Percentiles rank a stretch among this genome's conserved stretches.
Conservation (phyloP, 2,797 vertebrate species). For the Rallus crepitans region DNA sequence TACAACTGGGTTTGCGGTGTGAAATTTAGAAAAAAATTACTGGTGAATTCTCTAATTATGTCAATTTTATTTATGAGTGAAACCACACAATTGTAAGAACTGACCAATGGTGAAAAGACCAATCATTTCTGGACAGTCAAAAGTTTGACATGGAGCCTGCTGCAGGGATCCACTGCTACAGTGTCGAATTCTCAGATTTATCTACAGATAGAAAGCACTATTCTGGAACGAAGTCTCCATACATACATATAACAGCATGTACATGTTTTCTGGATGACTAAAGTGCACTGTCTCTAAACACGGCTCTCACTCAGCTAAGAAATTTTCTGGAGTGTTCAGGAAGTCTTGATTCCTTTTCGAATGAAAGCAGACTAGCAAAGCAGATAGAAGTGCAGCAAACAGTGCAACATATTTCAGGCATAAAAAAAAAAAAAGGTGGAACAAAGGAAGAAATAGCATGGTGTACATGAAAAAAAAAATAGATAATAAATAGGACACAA, state of each 20-base stretch:
- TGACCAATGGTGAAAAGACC: background rate
- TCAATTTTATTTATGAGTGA: background rate
- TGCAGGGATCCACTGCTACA: background rate
- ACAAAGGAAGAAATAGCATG: background rate
- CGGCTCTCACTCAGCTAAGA: background rate
- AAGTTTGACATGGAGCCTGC: fast-evolving
- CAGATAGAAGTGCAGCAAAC: background rate
- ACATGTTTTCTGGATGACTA: background rate
- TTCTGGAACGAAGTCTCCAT: background rate
- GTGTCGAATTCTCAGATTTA: background rate
- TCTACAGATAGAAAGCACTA: background rate
- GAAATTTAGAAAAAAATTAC: background rate
- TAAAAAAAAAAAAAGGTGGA: background rate
- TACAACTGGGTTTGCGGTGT: background rate
- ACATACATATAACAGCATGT: background rate
- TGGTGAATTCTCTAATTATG: background rate
- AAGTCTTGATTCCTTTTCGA: background rate
- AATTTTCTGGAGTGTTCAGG: background rate
- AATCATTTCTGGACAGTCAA: background rate
- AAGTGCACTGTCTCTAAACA: background rate
- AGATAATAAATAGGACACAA: background rate
- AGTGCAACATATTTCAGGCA: background rate
- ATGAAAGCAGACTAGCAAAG: background rate
- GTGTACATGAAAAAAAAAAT: background rate
- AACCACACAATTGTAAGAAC: background rate